A percentile compares a stretch with the other conserved stretches of the same genome.
These are phyloP conservation scores for Macropus fuliginosus DNA, from an alignment of 2,797 vertebrate species.

Conservation along the genomic window DNA sequence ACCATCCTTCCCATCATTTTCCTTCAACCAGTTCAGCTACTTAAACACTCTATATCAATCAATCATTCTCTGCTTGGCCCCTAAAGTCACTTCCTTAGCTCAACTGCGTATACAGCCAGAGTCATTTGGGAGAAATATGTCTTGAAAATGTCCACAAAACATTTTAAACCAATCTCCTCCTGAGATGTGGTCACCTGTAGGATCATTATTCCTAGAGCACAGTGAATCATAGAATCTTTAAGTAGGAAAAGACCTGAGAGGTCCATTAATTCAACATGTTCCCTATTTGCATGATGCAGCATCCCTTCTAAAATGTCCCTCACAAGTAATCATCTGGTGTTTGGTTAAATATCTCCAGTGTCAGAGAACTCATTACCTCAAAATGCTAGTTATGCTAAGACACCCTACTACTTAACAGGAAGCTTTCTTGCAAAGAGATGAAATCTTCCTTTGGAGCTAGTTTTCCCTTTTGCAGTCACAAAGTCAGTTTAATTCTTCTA, in stretches of 20 bases:
- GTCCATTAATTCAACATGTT: neutral
- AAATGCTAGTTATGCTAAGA: neutral
- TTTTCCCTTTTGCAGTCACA: neutral
- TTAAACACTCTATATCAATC: neutral
- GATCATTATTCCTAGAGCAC: neutral
- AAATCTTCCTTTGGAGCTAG: neutral
- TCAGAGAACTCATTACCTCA: neutral
- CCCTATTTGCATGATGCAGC: neutral
- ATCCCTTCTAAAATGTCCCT: neutral
- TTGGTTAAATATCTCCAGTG: neutral
- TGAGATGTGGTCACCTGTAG: neutral
- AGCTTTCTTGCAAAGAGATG: neutral
- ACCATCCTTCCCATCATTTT: neutral
- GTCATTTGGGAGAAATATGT: conserved; percentile 6
- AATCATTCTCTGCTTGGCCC: neutral
- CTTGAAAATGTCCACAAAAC: neutral
- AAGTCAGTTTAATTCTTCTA: neutral
- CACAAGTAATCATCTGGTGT: neutral
- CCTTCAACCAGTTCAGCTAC: conserved; percentile 17
- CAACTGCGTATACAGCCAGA: neutral
- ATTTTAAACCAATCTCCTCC: neutral
- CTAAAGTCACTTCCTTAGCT: conserved; percentile 6
- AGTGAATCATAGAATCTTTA: neutral
- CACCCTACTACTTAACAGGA: neutral
- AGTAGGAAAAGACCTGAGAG: neutral